A percentile compares a stretch with the other conserved stretches of the same genome.
Evolutionary conservation across 2,888 invertebrate genomes (phyloP).

Genomic region (Microdon myrmicae): DNA sequence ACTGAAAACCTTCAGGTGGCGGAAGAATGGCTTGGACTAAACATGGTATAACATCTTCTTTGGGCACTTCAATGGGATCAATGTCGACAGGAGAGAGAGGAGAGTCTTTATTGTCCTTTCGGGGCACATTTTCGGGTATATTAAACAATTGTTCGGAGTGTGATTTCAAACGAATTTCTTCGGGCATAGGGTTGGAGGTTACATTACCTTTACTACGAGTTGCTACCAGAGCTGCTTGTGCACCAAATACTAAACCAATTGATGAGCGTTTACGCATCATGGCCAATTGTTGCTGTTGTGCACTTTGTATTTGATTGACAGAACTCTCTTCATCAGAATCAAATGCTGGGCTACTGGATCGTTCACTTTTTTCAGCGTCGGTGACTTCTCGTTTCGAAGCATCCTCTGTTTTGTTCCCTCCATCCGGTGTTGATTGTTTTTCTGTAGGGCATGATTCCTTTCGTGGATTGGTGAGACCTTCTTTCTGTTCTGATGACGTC

Average conservation of each 20-base stretch:
- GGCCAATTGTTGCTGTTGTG: constrained; percentile 60
- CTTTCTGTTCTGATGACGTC: constrained; percentile 56
- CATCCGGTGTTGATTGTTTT: constrained; percentile 20
- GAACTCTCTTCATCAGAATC: constrained; percentile 94
- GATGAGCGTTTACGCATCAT: constrained; percentile 65
- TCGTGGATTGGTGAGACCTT: constrained; percentile 36
- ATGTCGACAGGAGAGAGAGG: constrained; percentile 63
- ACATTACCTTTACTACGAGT: constrained; percentile 59
- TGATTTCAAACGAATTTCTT: constrained; percentile 43
- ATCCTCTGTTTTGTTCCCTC: constrained; percentile 55
- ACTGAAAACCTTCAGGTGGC: constrained; percentile 78
- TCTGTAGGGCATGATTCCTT: constrained; percentile 30
- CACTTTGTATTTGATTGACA: constrained; percentile 68
- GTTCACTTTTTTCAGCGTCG: constrained; percentile 78
- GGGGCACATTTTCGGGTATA: constrained; percentile 32
- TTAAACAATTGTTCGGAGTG: constrained; percentile 30
- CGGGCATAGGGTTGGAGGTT: constrained; percentile 45
- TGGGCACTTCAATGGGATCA: constrained; percentile 63
- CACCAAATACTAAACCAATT: constrained; percentile 66
- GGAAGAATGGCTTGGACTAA: constrained; percentile 77
- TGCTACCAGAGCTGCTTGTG: constrained; percentile 64
- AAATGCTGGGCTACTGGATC: constrained; percentile 93
- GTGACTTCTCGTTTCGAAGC: constrained; percentile 57
- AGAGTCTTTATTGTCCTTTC: constrained; percentile 49
- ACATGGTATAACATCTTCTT: constrained; percentile 65